These are phyloP conservation scores for Baccha elongata DNA, from an alignment of 2,888 invertebrate genomes.

Conservation along the genomic window DNA sequence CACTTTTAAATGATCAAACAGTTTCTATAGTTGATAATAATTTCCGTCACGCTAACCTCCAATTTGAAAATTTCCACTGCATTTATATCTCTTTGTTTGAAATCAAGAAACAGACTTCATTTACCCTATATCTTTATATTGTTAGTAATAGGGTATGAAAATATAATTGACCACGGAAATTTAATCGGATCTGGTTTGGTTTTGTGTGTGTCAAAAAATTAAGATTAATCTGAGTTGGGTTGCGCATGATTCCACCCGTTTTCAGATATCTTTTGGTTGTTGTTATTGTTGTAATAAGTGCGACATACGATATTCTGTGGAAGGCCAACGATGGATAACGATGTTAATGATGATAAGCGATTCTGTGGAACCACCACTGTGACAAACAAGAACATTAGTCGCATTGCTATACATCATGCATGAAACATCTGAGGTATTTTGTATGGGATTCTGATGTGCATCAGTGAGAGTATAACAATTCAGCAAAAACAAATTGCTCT, in stretches of 20 bases:
- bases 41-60: too few species aligned
- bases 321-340: slow-evolving; percentile 31
- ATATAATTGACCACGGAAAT: slow-evolving; percentile 29
- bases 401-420: slow-evolving; percentile 61
- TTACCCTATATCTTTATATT: not conserved
- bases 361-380: slow-evolving; percentile 28
- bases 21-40: too few species aligned
- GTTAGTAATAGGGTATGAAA: not conserved
- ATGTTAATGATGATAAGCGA: slow-evolving; percentile 58
- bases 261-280: not conserved
- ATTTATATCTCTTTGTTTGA: not conserved
- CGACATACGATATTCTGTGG: slow-evolving; percentile 9
- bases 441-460: slow-evolving; percentile 14
- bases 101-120: not conserved
- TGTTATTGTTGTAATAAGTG: not conserved
- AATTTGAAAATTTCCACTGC: too few species aligned
- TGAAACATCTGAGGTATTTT: slow-evolving; percentile 45
- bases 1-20: too few species aligned
- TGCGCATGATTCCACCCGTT: slow-evolving; percentile 45
- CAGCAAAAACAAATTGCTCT: slow-evolving; percentile 50
- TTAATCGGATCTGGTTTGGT: slow-evolving; percentile 31
- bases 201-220: slow-evolving; percentile 51
- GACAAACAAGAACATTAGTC: slow-evolving; percentile 63
- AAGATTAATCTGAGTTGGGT: slow-evolving; percentile 43
- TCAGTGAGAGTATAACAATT: slow-evolving; percentile 18